These are phyloP conservation scores for Ceratina japonica DNA, from an alignment of 1,140 invertebrate genomes.

Conservation along the genomic window DNA sequence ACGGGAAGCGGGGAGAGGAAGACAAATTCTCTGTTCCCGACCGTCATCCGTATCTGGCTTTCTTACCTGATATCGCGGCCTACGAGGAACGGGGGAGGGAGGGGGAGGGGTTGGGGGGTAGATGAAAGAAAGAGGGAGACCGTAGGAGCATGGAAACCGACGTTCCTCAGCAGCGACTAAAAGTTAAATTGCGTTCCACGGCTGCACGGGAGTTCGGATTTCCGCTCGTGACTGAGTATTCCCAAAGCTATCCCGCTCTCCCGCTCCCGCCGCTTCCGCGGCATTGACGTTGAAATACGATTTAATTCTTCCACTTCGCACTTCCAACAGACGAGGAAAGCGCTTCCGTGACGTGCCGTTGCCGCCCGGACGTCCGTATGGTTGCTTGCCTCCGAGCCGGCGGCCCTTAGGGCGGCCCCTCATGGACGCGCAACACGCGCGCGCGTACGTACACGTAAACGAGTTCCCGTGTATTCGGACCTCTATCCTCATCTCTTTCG, in stretches of 20 bases:
- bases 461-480: not conserved
- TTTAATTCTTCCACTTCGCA: slow-evolving; percentile 74
- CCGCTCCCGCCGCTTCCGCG: slow-evolving; percentile 52
- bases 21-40: too few species aligned
- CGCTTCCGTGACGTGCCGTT: slow-evolving; percentile 54
- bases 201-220: slow-evolving; percentile 69
- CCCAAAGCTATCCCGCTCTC: slow-evolving; percentile 65
- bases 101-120: too few species aligned
- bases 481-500: not conserved
- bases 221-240: slow-evolving; percentile 73
- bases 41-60: not conserved
- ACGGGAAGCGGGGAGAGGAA: too few species aligned
- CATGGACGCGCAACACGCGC: slow-evolving; percentile 7
- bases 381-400: slow-evolving; percentile 22
- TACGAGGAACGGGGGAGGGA: not conserved
- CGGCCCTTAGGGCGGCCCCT: slow-evolving; percentile 22
- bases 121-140: slow-evolving; percentile 25
- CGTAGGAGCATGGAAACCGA: slow-evolving; percentile 39
- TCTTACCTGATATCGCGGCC: not conserved
- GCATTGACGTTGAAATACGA: slow-evolving; percentile 75
- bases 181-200: slow-evolving; percentile 76
- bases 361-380: slow-evolving; percentile 34
- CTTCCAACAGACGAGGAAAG: slow-evolving; percentile 59
- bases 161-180: slow-evolving; percentile 68
- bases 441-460: not conserved